phyloP scores from a whole-genome alignment of 1,140 invertebrate species.

The Listronotus oregonensis region DNA sequence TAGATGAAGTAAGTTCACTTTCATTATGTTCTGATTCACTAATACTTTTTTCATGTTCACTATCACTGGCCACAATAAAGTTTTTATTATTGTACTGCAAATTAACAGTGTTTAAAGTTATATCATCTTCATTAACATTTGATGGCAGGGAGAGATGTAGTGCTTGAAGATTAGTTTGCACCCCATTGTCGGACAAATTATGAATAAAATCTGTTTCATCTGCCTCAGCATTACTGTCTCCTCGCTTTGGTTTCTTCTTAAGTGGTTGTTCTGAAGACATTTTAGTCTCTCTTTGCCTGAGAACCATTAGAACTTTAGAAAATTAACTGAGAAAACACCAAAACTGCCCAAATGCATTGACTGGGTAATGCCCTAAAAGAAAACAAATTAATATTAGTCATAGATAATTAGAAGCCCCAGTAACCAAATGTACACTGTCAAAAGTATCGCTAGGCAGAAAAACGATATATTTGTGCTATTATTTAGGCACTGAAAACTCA shows the following conservation, averaged over 20 bases:
- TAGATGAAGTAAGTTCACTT: conserved; percentile 22
- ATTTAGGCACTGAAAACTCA: not conserved
- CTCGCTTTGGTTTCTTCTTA: conserved; percentile 74
- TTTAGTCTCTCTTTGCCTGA: conserved; percentile 48
- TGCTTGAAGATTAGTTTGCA: conserved; percentile 44
- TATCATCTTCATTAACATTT: conserved; percentile 50
- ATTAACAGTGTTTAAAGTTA: conserved; percentile 44
- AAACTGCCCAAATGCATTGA: conserved; percentile 10
- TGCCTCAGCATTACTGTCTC: conserved; percentile 60
- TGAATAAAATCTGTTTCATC: conserved; percentile 60
- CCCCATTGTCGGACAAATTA: conserved; percentile 44
- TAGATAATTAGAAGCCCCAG: not conserved
- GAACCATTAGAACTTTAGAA: conserved; percentile 53
- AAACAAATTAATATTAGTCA: not conserved
- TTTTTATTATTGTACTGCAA: conserved; percentile 38
- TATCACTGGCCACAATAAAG: conserved; percentile 46
- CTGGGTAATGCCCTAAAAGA: conserved; percentile 15
- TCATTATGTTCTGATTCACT: conserved; percentile 35
- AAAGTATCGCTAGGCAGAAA: no score
- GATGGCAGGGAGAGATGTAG: conserved; percentile 50
- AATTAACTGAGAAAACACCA: not conserved
- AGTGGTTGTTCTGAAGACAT: conserved; percentile 73
- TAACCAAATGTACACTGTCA: no score
- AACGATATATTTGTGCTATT: no score
- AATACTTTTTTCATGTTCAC: conserved; percentile 39